A percentile compares a stretch with the other conserved stretches of the same genome.
Evolutionary conservation across 2,888 invertebrate genomes (phyloP).

Genomic region (Argyresthia goedartella): DNA sequence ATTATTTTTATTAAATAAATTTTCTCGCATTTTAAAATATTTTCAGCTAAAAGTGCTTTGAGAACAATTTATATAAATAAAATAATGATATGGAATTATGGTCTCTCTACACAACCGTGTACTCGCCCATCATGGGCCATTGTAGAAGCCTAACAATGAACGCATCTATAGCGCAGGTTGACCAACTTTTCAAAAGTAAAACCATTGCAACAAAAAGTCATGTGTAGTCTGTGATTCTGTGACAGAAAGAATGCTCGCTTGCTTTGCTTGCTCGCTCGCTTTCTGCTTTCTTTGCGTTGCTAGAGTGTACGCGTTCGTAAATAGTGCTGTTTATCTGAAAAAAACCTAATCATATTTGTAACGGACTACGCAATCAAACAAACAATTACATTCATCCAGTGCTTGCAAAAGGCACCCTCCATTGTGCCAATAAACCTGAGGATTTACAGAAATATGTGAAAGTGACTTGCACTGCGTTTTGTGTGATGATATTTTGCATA

Average conservation of each 20-base stretch:
- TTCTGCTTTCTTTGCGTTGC: conserved; percentile 59
- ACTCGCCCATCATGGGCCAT: too few relatives aligned
- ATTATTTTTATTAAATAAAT: too few relatives aligned
- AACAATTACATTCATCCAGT: conserved; percentile 13
- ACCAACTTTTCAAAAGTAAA: conserved; percentile 4
- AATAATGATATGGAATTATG: too few relatives aligned
- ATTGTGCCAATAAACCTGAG: conserved; percentile 30
- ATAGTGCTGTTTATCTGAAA: conserved; percentile 44
- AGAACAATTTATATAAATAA: too few relatives aligned
- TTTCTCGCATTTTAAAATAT: too few relatives aligned
- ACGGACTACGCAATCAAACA: conserved; percentile 29
- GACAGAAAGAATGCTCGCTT: conserved; percentile 3
- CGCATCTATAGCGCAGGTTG: conserved; percentile 18
- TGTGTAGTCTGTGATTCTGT: conserved; percentile 31
- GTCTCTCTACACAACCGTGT: too few relatives aligned
- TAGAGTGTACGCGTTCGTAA: conserved; percentile 46
- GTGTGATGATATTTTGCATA: conserved; percentile 51
- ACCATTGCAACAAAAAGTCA: conserved; percentile 24
- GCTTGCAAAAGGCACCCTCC: conserved; percentile 18
- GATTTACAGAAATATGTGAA: conserved; percentile 49
- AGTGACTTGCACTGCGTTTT: conserved; percentile 50
- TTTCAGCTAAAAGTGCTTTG: too few relatives aligned
- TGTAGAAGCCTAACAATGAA: too few relatives aligned
- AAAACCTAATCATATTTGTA: conserved; percentile 36
- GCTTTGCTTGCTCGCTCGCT: conserved; percentile 37